A percentile compares a stretch with the other conserved stretches of the same genome.
phyloP scores from a whole-genome alignment of 2,797 vertebrate species.

The Rhynchotus rufescens region DNA sequence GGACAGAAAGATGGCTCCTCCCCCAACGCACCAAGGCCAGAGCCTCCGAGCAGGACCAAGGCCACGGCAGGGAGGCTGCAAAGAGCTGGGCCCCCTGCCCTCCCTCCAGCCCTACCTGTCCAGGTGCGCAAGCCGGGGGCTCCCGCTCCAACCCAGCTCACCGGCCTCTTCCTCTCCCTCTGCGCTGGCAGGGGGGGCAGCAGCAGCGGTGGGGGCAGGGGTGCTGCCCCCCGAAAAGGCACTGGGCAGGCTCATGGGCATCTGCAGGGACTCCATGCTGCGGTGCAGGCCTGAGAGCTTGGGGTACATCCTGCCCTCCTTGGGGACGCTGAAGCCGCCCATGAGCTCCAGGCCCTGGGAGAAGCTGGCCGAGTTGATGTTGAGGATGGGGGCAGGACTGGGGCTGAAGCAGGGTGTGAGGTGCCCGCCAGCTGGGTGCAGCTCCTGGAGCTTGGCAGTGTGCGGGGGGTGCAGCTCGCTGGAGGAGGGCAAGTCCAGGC shows the following conservation, averaged over 20 bases:
- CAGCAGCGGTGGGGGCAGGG: slow-evolving; percentile 49
- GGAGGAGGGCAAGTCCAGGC: slow-evolving; percentile 87
- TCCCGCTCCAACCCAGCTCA: slow-evolving; percentile 85
- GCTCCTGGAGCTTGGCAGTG: slow-evolving; percentile 87
- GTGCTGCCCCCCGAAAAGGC: slow-evolving; percentile 76
- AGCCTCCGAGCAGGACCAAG: background rate
- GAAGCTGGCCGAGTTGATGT: slow-evolving; percentile 93
- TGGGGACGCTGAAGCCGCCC: slow-evolving; percentile 78
- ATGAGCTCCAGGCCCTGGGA: slow-evolving; percentile 88
- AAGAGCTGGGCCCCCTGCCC: background rate
- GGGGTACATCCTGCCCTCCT: slow-evolving; percentile 87
- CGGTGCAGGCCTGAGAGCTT: slow-evolving; percentile 92
- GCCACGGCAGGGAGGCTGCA: background rate
- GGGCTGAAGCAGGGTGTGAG: slow-evolving; percentile 87
- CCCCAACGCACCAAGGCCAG: background rate
- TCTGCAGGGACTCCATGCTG: slow-evolving; percentile 94
- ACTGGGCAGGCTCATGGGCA: slow-evolving; percentile 91
- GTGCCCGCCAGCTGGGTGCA: slow-evolving; percentile 74
- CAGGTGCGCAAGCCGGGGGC: slow-evolving; percentile 81
- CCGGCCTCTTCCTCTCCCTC: slow-evolving; percentile 84
- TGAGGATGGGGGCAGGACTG: slow-evolving; percentile 92
- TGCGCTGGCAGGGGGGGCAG: slow-evolving; percentile 55
- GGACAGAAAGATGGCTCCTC: background rate
- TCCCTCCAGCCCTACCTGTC: slow-evolving; percentile 83
- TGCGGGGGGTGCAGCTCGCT: slow-evolving; percentile 70